Percentiles rank a stretch among this genome's conserved stretches.
Evolutionary conservation across 2,113 vertebrate species (phyloP).

Genomic region (Capra hircus): DNA sequence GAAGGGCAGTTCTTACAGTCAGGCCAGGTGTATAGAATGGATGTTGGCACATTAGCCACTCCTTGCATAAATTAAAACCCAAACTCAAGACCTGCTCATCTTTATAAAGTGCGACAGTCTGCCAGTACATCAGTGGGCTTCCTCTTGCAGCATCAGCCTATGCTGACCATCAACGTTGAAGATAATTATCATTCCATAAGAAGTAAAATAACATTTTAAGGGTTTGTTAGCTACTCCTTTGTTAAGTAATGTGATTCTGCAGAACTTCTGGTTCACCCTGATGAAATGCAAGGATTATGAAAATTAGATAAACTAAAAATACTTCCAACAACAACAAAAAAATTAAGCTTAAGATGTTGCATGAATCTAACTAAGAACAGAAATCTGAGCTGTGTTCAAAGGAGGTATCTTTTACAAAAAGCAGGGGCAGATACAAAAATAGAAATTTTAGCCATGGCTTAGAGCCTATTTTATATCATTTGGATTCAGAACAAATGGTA

Average conservation of each 20-base stretch:
- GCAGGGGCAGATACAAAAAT: background rate
- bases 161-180: background rate
- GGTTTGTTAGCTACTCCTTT: background rate
- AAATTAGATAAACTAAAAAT: slow-evolving; percentile 28
- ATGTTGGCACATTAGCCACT: background rate
- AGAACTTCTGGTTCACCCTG: background rate
- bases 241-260: background rate
- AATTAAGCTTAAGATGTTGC: background rate
- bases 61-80: background rate
- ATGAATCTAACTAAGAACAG: background rate
- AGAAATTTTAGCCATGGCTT: slow-evolving; percentile 14
- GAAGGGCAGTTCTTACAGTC: background rate
- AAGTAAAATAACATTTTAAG: background rate
- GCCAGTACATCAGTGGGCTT: background rate
- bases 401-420: slow-evolving; percentile 26
- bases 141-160: background rate
- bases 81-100: background rate
- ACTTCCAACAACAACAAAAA: background rate
- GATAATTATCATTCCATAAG: background rate
- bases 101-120: background rate
- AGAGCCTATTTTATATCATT: slow-evolving; percentile 39
- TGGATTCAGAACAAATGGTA: slow-evolving; percentile 44
- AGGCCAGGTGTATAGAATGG: background rate
- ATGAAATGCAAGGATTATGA: background rate
- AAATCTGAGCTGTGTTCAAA: slow-evolving; percentile 11